A percentile compares a stretch with the other conserved stretches of the same genome.
These are phyloP conservation scores for Abscondita cerata DNA, from an alignment of 2,888 invertebrate genomes.

Conservation along the genomic window DNA sequence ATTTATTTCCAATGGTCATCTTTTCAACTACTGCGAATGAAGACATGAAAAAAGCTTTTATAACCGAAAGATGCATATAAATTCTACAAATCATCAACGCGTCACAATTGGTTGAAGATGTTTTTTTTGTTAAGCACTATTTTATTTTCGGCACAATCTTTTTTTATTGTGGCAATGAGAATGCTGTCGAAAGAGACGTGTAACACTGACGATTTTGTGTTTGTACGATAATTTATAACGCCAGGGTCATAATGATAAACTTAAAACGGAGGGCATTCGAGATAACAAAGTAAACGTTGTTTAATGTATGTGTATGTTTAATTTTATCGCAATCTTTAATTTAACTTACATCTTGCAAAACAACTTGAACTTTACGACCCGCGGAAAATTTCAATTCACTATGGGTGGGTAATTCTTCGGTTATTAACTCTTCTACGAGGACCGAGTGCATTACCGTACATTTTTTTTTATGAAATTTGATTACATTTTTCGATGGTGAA, in stretches of 20 bases:
- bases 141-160: too few species aligned
- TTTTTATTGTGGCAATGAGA: not conserved
- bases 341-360: constrained; percentile 34
- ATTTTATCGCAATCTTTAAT: constrained; percentile 3
- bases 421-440: constrained; percentile 14
- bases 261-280: too few species aligned
- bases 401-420: constrained; percentile 15
- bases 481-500: not conserved
- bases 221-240: constrained; percentile 1
- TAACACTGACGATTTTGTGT: constrained; percentile 1
- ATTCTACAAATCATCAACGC: not conserved
- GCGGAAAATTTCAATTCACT: constrained; percentile 15
- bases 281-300: not conserved
- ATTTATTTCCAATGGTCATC: constrained; percentile 55
- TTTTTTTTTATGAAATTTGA: too few species aligned
- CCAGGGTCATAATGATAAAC: not conserved
- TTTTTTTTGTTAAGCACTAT: not conserved
- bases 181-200: not conserved
- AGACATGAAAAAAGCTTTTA: constrained; percentile 32
- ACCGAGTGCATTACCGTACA: constrained; percentile 14
- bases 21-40: constrained; percentile 40
- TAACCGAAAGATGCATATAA: constrained; percentile 15
- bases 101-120: not conserved
- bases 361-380: constrained; percentile 21
- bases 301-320: not conserved